Base-by-base conservation (phyloP, 2,888 invertebrate genomes). In the Hedya salicella region DNA sequence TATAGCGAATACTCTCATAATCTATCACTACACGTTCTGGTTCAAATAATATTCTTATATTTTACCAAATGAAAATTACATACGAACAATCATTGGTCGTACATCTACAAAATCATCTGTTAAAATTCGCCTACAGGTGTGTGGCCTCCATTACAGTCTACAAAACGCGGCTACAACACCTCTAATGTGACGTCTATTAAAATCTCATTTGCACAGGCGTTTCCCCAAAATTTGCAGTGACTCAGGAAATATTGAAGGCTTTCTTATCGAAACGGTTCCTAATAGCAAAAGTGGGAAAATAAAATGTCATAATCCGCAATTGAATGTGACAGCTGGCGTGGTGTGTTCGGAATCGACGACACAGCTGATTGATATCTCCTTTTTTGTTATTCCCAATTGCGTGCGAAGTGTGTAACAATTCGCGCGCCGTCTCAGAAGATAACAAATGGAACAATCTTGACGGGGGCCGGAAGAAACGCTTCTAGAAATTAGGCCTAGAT, bases 291-390 rank as follows among this genome's bases (percentile, higher is more conserved):
- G 21, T 44, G 21, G 40, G 36, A 65, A 57, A 59, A 39, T 32
- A 53, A 66, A 60, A 53, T 65, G 53, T 60, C 14, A 65, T 59
- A 64, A 59, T 53, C 39, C 53, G 46, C 39, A 59, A 44, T 65
- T 44, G 50, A 57, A 30, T 25, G 59, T 60, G 65, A 14, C 65
- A 60, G 65, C 19, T 53, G 60, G 25, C 16, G 59, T 59, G 52
- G 52, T 59, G 40, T 50, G 64, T 52, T 53, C 53, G 19, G 54
- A 30, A 21, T 19, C 14, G 30, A 19, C 36, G 52, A 46, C 64
- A 65, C 16, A 32, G 17, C 59, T 39, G 59, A 62, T 52, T 53
- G 62, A 62, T 62, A 53, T 62, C 44, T 21, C 8, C 44, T 16
- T 39, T 50, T 60, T 61, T 61, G 17, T 30, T 50, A 49, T 44